phyloP scores from a whole-genome alignment of 2,797 vertebrate genomes.

The Sparidentex hasta region DNA sequence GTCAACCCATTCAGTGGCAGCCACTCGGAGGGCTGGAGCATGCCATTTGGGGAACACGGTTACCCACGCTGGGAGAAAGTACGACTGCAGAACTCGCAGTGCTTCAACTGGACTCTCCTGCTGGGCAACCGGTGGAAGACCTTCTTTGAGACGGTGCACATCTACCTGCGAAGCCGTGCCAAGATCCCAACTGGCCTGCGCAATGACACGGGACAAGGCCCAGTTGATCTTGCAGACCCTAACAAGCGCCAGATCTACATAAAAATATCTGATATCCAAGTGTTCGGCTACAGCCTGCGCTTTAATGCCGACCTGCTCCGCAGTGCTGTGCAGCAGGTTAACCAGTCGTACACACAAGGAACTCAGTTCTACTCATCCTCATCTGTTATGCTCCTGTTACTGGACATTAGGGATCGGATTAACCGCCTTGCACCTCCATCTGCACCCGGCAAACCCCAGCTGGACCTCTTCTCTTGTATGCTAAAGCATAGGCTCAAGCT shows the following conservation, averaged over 20 bases:
- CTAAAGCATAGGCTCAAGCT: constrained; percentile 98
- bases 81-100: constrained; percentile 96
- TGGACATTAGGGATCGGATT: constrained; percentile 99
- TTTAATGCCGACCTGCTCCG: constrained; percentile 97
- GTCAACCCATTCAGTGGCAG: constrained; percentile 99
- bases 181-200: constrained; percentile 94
- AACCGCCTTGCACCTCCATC: constrained; percentile 97
- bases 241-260: constrained; percentile 99
- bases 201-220: constrained; percentile 96
- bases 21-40: constrained; percentile 99
- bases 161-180: constrained; percentile 98
- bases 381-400: constrained; percentile 96
- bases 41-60: constrained; percentile 97
- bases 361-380: constrained; percentile 98
- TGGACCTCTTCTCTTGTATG: constrained; percentile 99
- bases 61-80: constrained; percentile 98
- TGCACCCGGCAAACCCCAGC: constrained; percentile 95
- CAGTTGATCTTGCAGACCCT: constrained; percentile 96
- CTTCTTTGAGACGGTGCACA: constrained; percentile 99
- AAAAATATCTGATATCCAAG: constrained; percentile 98
- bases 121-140: constrained; percentile 99
- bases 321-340: constrained; percentile 98
- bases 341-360: constrained; percentile 98
- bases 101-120: constrained; percentile 98
- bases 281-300: constrained; percentile 97